A percentile compares a stretch with the other conserved stretches of the same genome.
Evolutionary conservation across 2,797 vertebrate species (phyloP).

Genomic region (Danio kyathit): DNA sequence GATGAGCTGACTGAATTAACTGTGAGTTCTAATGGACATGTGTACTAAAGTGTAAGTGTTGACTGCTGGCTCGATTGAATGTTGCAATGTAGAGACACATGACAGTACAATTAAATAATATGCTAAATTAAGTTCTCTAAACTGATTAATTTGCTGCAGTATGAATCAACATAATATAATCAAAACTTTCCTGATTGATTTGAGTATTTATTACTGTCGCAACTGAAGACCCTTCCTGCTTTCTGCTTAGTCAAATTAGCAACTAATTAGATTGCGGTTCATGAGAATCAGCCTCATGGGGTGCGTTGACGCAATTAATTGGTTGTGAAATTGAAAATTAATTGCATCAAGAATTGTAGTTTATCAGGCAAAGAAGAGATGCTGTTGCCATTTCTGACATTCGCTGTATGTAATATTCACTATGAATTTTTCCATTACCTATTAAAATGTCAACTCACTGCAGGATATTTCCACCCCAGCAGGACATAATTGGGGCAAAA

Average conservation of each 20-base stretch:
- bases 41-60: not conserved
- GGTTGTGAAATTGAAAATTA: slow-evolving; percentile 80
- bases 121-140: slow-evolving; percentile 10
- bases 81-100: slow-evolving; percentile 72
- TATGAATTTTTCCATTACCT: slow-evolving; percentile 53
- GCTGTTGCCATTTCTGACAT: slow-evolving; percentile 67
- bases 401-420: slow-evolving; percentile 64
- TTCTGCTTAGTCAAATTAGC: slow-evolving; percentile 74
- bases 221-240: slow-evolving; percentile 67
- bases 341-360: slow-evolving; percentile 69
- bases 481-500: slow-evolving; percentile 54
- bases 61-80: not conserved
- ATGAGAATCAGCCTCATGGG: slow-evolving; percentile 71
- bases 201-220: slow-evolving; percentile 78
- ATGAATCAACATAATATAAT: slow-evolving; percentile 77
- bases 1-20: no score
- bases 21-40: not conserved
- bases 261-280: slow-evolving; percentile 79
- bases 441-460: slow-evolving; percentile 56
- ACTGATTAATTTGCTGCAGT: slow-evolving; percentile 70
- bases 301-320: slow-evolving; percentile 80
- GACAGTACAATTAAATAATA: slow-evolving; percentile 1
- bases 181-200: slow-evolving; percentile 73
- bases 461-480: slow-evolving; percentile 54
- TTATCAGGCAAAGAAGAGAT: slow-evolving; percentile 51